Percentiles rank a stretch among this genome's conserved stretches.
Conservation (phyloP, 2,888 invertebrate genomes). For the Hymenopus coronatus region DNA sequence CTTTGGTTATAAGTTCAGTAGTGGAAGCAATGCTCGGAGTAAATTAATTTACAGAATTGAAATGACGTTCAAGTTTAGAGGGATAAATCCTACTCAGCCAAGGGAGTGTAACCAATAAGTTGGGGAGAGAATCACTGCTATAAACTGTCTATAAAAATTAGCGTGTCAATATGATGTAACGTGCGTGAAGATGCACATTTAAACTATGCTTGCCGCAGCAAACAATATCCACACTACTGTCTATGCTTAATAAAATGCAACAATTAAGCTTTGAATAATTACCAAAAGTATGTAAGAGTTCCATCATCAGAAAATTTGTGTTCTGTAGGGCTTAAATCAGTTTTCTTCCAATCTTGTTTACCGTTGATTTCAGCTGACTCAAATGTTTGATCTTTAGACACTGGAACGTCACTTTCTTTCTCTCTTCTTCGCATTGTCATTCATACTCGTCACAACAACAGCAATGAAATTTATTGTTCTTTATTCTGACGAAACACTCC, state of each 20-base stretch:
- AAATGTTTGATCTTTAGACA: background rate
- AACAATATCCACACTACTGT: too few relatives aligned
- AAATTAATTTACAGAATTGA: too few relatives aligned
- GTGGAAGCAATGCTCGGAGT: too few relatives aligned
- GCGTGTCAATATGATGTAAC: too few relatives aligned
- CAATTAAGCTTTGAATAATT: background rate
- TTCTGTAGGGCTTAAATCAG: background rate
- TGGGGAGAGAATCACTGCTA: too few relatives aligned
- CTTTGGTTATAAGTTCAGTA: too few relatives aligned
- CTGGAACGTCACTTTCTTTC: background rate
- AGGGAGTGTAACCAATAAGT: too few relatives aligned
- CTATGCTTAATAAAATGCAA: background rate
- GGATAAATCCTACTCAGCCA: too few relatives aligned
- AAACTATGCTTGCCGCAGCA: too few relatives aligned
- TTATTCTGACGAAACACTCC: background rate
- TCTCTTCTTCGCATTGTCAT: background rate
- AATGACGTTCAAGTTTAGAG: too few relatives aligned
- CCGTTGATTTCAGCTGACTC: background rate
- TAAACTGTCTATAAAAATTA: too few relatives aligned
- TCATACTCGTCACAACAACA: background rate
- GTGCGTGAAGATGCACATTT: too few relatives aligned
- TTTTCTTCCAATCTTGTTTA: background rate
- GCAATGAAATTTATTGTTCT: background rate
- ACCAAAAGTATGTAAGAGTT: constrained; percentile 27
- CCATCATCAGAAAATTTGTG: constrained; percentile 28